These are phyloP conservation scores for Torymus texanus DNA, from an alignment of 2,888 invertebrate species.

Conservation along the genomic window DNA sequence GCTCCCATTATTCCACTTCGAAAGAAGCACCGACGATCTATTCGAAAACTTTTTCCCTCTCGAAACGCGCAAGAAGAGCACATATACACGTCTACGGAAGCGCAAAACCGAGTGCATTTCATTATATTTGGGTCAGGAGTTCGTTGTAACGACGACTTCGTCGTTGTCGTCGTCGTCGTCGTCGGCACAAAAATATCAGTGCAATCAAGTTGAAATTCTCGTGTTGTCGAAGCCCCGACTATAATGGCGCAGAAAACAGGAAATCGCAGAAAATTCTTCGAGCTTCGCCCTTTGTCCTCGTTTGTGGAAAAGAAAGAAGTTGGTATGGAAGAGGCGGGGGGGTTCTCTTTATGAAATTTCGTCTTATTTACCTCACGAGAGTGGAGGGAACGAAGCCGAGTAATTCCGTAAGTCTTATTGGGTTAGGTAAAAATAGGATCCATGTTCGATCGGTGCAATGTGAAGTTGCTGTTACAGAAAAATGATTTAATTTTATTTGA, in stretches of 20 bases:
- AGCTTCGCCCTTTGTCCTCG: background rate
- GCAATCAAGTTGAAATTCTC: slow-evolving; percentile 42
- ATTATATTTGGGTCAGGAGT: slow-evolving; percentile 44
- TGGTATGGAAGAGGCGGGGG: too few relatives aligned
- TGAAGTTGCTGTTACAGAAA: too few relatives aligned
- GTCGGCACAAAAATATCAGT: slow-evolving; percentile 26
- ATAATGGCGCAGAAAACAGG: slow-evolving; percentile 29
- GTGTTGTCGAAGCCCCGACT: background rate
- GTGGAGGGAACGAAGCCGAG: background rate
- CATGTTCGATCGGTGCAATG: background rate
- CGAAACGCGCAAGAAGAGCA: background rate
- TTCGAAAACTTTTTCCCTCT: slow-evolving; percentile 19
- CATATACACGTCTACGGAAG: background rate
- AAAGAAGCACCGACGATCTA: background rate
- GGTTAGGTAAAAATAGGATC: background rate
- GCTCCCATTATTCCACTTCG: too few relatives aligned
- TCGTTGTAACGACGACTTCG: slow-evolving; percentile 28
- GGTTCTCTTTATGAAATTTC: background rate
- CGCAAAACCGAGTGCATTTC: slow-evolving; percentile 12
- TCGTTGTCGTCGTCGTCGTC: background rate
- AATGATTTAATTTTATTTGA: too few relatives aligned
- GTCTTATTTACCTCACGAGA: slow-evolving; percentile 15
- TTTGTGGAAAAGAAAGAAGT: too few relatives aligned
- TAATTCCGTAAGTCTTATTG: background rate
- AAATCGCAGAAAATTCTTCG: slow-evolving; percentile 30